Evolutionary conservation across 1,140 invertebrate species (phyloP).

Genomic region (Drosophila kohkoa): DNA sequence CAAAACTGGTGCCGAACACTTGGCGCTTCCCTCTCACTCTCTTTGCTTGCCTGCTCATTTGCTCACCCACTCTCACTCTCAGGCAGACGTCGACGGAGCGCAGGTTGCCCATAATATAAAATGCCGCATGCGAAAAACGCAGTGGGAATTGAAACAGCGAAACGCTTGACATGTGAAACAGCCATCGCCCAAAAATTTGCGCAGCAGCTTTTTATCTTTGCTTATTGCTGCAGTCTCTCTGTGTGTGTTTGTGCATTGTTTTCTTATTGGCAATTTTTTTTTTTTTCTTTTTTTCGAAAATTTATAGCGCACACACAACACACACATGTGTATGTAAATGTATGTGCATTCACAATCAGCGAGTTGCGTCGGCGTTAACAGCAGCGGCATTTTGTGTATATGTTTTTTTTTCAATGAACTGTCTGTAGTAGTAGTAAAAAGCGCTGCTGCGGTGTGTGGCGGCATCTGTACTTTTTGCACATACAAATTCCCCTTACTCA

Average conservation of each 20-base stretch:
- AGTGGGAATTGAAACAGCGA: conserved; percentile 60
- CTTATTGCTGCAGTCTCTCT: conserved; percentile 15
- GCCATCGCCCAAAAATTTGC: conserved; percentile 82
- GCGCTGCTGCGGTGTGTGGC: conserved; percentile 60
- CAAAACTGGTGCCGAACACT: conserved; percentile 29
- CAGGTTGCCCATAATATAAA: conserved; percentile 70
- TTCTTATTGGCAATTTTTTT: conserved; percentile 55
- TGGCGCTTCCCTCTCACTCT: conserved; percentile 15
- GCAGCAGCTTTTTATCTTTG: conserved; percentile 75
- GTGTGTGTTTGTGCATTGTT: conserved; percentile 45
- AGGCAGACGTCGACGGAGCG: conserved; percentile 26
- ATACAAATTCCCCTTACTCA: conserved; percentile 47
- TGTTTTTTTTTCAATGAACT: conserved; percentile 74
- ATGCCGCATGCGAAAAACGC: conserved; percentile 67
- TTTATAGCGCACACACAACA: conserved; percentile 35
- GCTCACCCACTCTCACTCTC: conserved; percentile 45
- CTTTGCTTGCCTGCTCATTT: conserved; percentile 2
- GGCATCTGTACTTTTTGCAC: conserved; percentile 76
- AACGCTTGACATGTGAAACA: conserved; percentile 69
- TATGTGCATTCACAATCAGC: background rate
- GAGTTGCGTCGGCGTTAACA: conserved; percentile 32
- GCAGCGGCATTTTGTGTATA: conserved; percentile 63
- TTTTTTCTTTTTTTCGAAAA: conserved; percentile 30
- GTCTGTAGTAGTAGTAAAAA: conserved; percentile 74
- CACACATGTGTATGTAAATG: background rate